Evolutionary conservation across 2,797 vertebrate genomes (phyloP), one percentile per base, ranked within the genome.

Genomic region (Phylloscopus collybita): DNA sequence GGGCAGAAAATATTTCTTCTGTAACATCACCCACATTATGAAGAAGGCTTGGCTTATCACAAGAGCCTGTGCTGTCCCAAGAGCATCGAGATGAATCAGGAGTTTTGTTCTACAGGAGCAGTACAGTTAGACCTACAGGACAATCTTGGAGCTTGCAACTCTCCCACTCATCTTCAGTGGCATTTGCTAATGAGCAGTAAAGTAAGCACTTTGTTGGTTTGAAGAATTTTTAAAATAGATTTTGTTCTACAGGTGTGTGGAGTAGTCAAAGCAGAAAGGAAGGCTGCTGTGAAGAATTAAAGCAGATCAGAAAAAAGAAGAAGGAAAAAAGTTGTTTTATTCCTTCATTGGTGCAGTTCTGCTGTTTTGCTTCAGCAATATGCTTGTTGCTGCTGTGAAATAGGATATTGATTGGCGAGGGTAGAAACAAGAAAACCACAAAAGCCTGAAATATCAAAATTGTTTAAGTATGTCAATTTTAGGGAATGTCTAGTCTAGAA

Each of bases 71-170:
- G 17, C 2, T 78, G 23, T 64, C 22, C 23, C 71, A 82, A 29
- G 29, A 73, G n/a, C 22, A 36, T 5, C 0, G 0, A 50, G 42
- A 65, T 53, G 8, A 70, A 42, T 30, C 42, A 26, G 25, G 25
- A 40, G 9, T 50, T 64, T 15, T 22, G 36, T 49, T 12, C 40
- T 54, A 20, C 6, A 26, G 20, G 13, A 84, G 17, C 3, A 18
- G 8, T 4, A 18, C 1, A 3, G 17, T 74, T 11, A 61, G 30
- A 71, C n/a, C 27, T 20, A n/a, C 61, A 80, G 53, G 8, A 71
- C 53, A 80, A 11, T 4, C 7, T 67, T 29, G 13, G 13, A 57
- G 10, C 16, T 74, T 32, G 5, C 26, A 83, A n/a, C 18, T 30
- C 47, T 57, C 36, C 30, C 7, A 10, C 5, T 70, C 38, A 36